Base-by-base conservation (phyloP, 1,140 invertebrate genomes). In the Nylanderia fulva region DNA sequence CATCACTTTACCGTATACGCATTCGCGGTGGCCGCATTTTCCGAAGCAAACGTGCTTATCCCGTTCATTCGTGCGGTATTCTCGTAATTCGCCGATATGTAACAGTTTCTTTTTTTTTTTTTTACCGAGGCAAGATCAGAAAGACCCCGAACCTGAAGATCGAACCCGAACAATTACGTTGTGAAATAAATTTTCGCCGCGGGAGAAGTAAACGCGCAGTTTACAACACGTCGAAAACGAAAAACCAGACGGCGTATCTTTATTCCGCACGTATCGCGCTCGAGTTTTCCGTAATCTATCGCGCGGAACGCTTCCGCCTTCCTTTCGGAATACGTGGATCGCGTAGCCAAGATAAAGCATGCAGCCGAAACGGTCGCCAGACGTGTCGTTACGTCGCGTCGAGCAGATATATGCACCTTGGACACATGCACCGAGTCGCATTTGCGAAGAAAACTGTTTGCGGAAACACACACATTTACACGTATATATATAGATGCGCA, bases 81-180 rank as follows among this genome's bases (percentile, higher is more conserved):
- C 77, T 39, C 86, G 82, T 80, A 80, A 87, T 84, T 85, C 68
- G 13, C 45, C 56, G 60, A 79, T 42, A 77, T 48, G n/a, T n/a
- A n/a, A 66, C 79, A 87, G 42, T 80, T n/a, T n/a, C n/a, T n/a
- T n/a, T n/a, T n/a, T n/a, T n/a, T n/a, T n/a, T n/a, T n/a, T n/a
- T n/a, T n/a, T 52, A 45, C 11, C 15, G 18, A 39, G 21, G 52
- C n/a, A n/a, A n/a, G 4, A 60, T 5, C 6, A 27, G 33, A 69
- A 69, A 68, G 61, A 15, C 9, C 2, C 21, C 24, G 45, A 48
- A 48, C 45, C 15, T 3, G 45, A 5, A 15, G 18, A 5, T 36
- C 24, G 45, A 48, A 48, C 45, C 15, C 3, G 45, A 5, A 6
- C 15, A 48, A 48, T 48, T 48, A 48, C 45, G 15, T n/a, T n/a